Evolutionary conservation across 2,888 invertebrate species (phyloP), one percentile per base, ranked within the genome.

Genomic region (Limnephilus auricula): DNA sequence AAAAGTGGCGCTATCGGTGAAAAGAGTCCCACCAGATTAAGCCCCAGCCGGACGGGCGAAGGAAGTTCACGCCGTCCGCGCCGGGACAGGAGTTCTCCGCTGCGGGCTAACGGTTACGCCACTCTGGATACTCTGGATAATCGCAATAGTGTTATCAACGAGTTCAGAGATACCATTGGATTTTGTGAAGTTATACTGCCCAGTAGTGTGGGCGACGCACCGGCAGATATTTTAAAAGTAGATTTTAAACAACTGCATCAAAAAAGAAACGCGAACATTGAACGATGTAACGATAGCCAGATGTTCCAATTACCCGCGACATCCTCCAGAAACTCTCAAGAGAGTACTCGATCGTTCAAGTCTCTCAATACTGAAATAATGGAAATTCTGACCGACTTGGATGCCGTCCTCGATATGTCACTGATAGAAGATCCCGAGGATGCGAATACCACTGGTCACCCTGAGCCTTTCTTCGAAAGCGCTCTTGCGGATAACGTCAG

Each of bases 361-460:
- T 92, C 92, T 32, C 80, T 93, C 31, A 92, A 92, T 65, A 90
- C 89, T 45, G 91, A 93, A 89, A 90, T 92, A 15, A 95, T 97
- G 95, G 95, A 96, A 94, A 96, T 97, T 92, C 94, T 97, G 93
- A 96, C 96, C 93, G 96, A 96, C 94, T 94, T 97, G 93, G 97
- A 97, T 94, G 96, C 96, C 94, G 96, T 96, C 92, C 94, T 97
- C 93, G 96, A 97, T 93, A 96, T 96, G 93, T 96, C 96, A 90
- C 94, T 96, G 65, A 12, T 32, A 65, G 87, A 65, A 65, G 78
- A 32, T 32, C 15, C 34, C 65, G 65, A 34, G n/a, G 85, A 45
- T 10, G 50, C 6, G 37, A 15, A 37, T 65, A 32, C 12, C 15
- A 30, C 40, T 45, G 13, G 45, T 45, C 45, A 45, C 40, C 40